Conservation (phyloP, 2,888 invertebrate genomes). For the Emmelina monodactyla region DNA sequence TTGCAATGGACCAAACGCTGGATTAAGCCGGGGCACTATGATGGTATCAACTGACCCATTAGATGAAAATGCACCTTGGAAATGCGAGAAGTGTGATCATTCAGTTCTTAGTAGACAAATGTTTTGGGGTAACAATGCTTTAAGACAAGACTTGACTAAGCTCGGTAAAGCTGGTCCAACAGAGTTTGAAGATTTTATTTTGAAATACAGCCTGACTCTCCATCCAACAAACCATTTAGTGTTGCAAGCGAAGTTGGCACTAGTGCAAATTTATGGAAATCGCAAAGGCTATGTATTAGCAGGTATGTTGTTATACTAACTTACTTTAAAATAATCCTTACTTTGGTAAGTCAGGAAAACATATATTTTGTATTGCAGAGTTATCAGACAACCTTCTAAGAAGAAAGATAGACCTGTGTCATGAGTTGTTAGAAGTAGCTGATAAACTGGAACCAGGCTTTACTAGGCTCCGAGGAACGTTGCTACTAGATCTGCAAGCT, state of each 20-base stretch:
- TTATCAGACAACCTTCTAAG: conserved; percentile 60
- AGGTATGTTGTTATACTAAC: conserved; percentile 36
- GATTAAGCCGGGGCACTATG: conserved; percentile 41
- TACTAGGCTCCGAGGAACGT: conserved; percentile 69
- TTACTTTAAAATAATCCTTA: neutral
- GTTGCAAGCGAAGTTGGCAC: conserved; percentile 72
- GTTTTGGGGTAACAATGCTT: conserved; percentile 67
- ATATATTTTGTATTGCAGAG: conserved; percentile 49
- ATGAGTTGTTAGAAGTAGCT: conserved; percentile 71
- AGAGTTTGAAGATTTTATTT: conserved; percentile 69
- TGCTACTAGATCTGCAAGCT: conserved; percentile 72
- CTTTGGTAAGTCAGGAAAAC: neutral
- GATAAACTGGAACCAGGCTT: conserved; percentile 72
- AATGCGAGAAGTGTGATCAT: conserved; percentile 70
- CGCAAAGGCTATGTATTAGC: conserved; percentile 58
- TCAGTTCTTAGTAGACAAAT: conserved; percentile 66
- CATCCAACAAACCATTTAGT: conserved; percentile 74
- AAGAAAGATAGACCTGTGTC: conserved; percentile 71
- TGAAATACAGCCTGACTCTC: conserved; percentile 68
- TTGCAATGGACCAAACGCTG: conserved; percentile 64
- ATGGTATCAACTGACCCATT: conserved; percentile 69
- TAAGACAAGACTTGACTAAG: conserved; percentile 65
- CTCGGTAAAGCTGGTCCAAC: conserved; percentile 61
- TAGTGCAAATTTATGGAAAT: conserved; percentile 74
- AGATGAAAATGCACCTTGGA: conserved; percentile 67